These are phyloP conservation scores for Temnothorax curvispinosus DNA, from an alignment of 1,140 invertebrate genomes.

Conservation along the genomic window DNA sequence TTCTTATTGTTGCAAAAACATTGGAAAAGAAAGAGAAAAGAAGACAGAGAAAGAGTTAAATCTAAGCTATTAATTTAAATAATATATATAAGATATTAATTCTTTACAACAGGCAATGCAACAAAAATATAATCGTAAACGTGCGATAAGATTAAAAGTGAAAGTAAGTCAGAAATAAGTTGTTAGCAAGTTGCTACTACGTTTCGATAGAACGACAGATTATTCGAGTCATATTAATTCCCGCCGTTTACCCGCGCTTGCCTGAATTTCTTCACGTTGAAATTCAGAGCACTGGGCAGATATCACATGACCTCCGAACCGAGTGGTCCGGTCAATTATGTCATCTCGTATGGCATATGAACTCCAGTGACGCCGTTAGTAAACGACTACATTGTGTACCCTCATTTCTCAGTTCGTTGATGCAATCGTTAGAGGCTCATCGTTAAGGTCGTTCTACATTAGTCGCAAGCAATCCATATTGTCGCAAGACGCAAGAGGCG, in stretches of 20 bases:
- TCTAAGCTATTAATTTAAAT: background rate
- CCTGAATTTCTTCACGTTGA: too few relatives aligned
- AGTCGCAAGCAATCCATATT: too few relatives aligned
- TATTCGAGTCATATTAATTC: background rate
- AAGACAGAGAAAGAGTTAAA: background rate
- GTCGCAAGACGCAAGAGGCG: too few relatives aligned
- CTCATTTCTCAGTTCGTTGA: constrained; percentile 46
- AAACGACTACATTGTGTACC: constrained; percentile 25
- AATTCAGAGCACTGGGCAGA: too few relatives aligned
- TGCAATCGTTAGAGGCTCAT: constrained; percentile 29
- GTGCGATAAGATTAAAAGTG: background rate
- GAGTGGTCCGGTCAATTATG: constrained; percentile 57
- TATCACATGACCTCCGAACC: constrained; percentile 45
- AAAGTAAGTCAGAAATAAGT: background rate
- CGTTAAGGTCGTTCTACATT: background rate
- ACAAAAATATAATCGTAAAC: background rate
- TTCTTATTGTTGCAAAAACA: background rate
- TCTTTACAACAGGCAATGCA: background rate
- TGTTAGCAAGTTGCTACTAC: background rate
- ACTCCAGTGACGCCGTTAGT: constrained; percentile 38
- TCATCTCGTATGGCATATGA: constrained; percentile 30
- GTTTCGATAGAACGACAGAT: constrained; percentile 5
- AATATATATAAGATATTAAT: background rate
- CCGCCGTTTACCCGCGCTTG: too few relatives aligned
- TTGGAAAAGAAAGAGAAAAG: background rate